Evolutionary conservation across 64 coral and sea anemone genomes (phyloP), one percentile per base, ranked within the genome.

Genomic region (Stylophora pistillata): DNA sequence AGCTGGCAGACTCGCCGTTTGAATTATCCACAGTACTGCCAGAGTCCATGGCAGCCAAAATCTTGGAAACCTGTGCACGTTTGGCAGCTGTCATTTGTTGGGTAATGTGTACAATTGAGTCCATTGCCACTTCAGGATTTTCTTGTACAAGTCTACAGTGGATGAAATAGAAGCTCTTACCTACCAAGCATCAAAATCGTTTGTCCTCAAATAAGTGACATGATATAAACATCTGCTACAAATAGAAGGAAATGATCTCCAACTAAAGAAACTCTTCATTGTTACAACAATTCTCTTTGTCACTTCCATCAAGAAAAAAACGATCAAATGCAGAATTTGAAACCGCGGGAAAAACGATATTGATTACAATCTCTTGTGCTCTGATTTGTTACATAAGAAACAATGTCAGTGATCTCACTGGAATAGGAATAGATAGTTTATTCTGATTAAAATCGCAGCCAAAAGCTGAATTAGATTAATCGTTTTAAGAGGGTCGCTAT

Each of bases 81-180:
- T 91, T 92, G 11, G 87, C 68, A 58, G 94, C 54, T 23, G 72
- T 95, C 97, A 99, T 99, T 26, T 99, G 97, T 32, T 99, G 97
- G 15, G 97, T 99, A 78, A 99, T 99, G 72, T 99, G 97, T 11
- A 99, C 94, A 59, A 99, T 99, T 5, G 97, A 99, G 74, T 99
- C 97, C 97, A 99, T 99, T 17, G 97, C 97, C 0, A 99, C 81
- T 20, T 99, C 97, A n/a, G 97, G 90, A 58, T 95, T 99, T 82
- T 95, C 97, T 58, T 99, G 97, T 4, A 99, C 97, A 15, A 99
- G 88, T 87, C 97, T 99, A 73, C 23, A 95, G 86, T 17, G 21
- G 74, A 74, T 53, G 56, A 52, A 76, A 90, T 31, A 58, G 71
- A 73, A 74, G 26, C 83, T 71, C 68, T 87, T 74, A 87, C 26